A percentile compares a stretch with the other conserved stretches of the same genome.
phyloP scores from a whole-genome alignment of 2,113 vertebrate genomes.

The Tragelaphus strepsiceros region DNA sequence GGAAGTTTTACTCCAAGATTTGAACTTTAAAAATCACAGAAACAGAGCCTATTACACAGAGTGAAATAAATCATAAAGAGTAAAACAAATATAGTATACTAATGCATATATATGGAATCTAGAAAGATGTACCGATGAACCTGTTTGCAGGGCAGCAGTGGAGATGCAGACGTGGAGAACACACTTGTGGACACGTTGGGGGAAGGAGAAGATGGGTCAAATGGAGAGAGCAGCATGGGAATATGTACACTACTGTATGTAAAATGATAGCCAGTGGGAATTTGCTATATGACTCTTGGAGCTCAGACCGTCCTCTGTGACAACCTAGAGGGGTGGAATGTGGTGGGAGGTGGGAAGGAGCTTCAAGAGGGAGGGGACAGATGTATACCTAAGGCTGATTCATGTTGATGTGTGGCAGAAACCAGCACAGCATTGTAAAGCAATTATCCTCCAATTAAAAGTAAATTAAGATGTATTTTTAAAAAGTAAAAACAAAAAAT shows the following conservation, averaged over 20 bases:
- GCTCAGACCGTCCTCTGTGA: neutral
- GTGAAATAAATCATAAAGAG: neutral
- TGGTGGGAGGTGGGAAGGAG: neutral
- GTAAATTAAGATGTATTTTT: neutral
- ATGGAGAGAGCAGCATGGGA: neutral
- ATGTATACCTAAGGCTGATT: neutral
- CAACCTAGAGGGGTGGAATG: neutral
- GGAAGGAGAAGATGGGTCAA: neutral
- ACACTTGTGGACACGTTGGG: neutral
- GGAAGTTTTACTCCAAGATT: neutral
- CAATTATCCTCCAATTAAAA: neutral
- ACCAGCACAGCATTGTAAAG: neutral
- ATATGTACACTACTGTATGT: neutral
- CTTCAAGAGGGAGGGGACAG: neutral
- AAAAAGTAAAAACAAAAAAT: neutral
- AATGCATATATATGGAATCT: neutral
- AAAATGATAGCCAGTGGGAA: neutral
- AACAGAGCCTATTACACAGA: neutral
- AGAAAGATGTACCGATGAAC: neutral
- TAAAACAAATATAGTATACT: neutral
- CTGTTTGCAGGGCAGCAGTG: neutral
- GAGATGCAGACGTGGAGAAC: neutral
- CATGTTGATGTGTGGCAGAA: neutral
- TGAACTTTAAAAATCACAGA: neutral
- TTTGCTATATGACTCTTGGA: neutral